phyloP scores from a whole-genome alignment of 92 coral and sea anemone species.

The Nematostella vectensis region DNA sequence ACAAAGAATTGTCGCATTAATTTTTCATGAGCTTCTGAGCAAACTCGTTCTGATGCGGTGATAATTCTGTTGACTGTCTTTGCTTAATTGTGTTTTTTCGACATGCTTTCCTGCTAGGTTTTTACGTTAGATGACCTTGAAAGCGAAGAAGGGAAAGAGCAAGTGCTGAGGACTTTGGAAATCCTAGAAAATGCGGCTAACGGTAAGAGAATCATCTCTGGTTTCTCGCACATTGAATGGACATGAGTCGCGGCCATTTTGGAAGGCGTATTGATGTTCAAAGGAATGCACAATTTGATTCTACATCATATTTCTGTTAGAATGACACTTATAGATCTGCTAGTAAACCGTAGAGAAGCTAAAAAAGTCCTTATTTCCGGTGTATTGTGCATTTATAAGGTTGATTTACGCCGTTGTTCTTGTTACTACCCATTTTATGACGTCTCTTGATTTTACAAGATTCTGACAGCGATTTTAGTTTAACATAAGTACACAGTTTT shows the following conservation, averaged over 20 bases:
- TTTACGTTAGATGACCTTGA: slow-evolving; percentile 53
- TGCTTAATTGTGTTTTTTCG: slow-evolving; percentile 23
- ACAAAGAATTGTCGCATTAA: slow-evolving; percentile 46
- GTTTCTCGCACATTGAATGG: neutral
- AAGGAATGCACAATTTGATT: slow-evolving; percentile 6
- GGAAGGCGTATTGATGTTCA: slow-evolving; percentile 9
- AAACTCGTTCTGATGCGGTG: slow-evolving; percentile 27
- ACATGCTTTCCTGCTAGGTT: slow-evolving; percentile 48
- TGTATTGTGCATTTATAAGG: slow-evolving; percentile 7
- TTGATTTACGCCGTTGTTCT: too few relatives aligned
- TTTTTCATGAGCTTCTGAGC: slow-evolving; percentile 81
- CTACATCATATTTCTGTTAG: neutral
- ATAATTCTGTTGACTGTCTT: slow-evolving; percentile 1
- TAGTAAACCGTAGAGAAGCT: neutral
- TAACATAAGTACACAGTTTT: too few relatives aligned
- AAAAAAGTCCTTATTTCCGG: slow-evolving; percentile 1
- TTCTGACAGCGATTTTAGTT: too few relatives aligned
- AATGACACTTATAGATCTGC: neutral
- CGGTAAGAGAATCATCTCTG: slow-evolving; percentile 37
- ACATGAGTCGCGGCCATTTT: slow-evolving; percentile 23
- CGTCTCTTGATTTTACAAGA: too few relatives aligned
- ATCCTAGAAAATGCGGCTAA: slow-evolving; percentile 55
- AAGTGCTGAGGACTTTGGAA: slow-evolving; percentile 59
- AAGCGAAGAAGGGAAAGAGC: slow-evolving; percentile 45
- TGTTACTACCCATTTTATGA: too few relatives aligned